A percentile compares a stretch with the other conserved stretches of the same genome.
Conservation (phyloP, 1,140 invertebrate species). For the Tetramorium simillimum region DNA sequence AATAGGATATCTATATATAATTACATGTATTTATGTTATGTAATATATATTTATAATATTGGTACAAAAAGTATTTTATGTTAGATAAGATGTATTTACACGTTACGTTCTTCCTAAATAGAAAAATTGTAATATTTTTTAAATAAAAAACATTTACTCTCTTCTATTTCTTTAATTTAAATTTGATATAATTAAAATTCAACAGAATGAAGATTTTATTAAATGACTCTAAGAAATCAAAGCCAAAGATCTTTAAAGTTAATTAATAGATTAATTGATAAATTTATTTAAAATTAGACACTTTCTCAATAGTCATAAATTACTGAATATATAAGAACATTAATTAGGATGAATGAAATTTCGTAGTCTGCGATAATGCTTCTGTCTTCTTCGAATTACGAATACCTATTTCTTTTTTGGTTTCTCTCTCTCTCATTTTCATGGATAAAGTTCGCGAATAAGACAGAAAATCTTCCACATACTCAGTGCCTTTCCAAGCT, state of each 20-base stretch:
- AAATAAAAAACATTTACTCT: not conserved
- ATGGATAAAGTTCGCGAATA: not conserved
- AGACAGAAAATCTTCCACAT: slow-evolving; percentile 54
- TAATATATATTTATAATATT: not conserved
- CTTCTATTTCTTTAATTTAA: not conserved
- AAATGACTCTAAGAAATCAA: not conserved
- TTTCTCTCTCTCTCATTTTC: not conserved
- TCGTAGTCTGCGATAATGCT: not conserved
- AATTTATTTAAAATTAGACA: slow-evolving; percentile 10
- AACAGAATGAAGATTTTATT: not conserved
- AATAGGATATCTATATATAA: not conserved
- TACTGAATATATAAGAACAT: not conserved
- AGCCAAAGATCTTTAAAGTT: not conserved
- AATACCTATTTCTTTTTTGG: not conserved
- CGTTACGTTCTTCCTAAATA: not conserved
- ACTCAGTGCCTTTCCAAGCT: slow-evolving; percentile 2
- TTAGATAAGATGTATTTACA: not conserved
- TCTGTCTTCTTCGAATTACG: not conserved
- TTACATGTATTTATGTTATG: not conserved
- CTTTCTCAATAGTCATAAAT: not conserved
- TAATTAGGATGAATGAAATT: slow-evolving; percentile 34
- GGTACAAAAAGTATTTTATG: not conserved
- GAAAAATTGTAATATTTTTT: not conserved
- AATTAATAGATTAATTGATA: not conserved
- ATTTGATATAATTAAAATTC: not conserved